phyloP scores from a whole-genome alignment of 2,797 vertebrate species.

The Danionella dracula region DNA sequence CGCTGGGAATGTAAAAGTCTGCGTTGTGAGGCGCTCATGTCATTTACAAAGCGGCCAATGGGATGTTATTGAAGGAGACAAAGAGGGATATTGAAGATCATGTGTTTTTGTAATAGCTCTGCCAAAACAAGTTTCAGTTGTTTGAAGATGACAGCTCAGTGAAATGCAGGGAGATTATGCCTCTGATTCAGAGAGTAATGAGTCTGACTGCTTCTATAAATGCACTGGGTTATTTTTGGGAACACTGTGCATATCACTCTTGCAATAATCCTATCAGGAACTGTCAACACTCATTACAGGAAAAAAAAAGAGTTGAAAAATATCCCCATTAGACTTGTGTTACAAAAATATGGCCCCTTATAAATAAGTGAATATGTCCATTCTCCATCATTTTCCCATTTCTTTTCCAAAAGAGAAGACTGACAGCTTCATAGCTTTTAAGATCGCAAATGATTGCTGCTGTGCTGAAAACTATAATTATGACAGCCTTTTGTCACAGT shows the following conservation, averaged over 20 bases:
- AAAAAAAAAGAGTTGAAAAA: conserved; percentile 29
- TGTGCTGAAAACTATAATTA: conserved; percentile 26
- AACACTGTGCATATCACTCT: conserved; percentile 20
- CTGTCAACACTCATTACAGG: conserved; percentile 32
- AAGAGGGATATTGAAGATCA: conserved; percentile 31
- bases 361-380: conserved; percentile 25
- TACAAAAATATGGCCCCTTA: conserved; percentile 25
- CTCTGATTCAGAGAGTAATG: conserved; percentile 25
- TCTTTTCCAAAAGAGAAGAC: background rate
- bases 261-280: conserved; percentile 35
- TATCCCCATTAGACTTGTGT: conserved; percentile 17
- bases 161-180: conserved; percentile 27
- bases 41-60: conserved; percentile 4
- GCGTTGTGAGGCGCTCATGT: background rate
- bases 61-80: conserved; percentile 30
- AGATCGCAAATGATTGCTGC: conserved; percentile 27
- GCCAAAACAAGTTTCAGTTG: conserved; percentile 38
- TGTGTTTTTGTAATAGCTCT: conserved; percentile 38
- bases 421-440: conserved; percentile 32
- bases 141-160: conserved; percentile 21
- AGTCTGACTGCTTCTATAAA: conserved; percentile 21
- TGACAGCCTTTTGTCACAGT: conserved; percentile 13
- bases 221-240: conserved; percentile 30
- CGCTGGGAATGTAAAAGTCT: background rate
- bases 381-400: conserved; percentile 13